Conservation (phyloP, 2,888 invertebrate species). For the Drosophila falleni region DNA sequence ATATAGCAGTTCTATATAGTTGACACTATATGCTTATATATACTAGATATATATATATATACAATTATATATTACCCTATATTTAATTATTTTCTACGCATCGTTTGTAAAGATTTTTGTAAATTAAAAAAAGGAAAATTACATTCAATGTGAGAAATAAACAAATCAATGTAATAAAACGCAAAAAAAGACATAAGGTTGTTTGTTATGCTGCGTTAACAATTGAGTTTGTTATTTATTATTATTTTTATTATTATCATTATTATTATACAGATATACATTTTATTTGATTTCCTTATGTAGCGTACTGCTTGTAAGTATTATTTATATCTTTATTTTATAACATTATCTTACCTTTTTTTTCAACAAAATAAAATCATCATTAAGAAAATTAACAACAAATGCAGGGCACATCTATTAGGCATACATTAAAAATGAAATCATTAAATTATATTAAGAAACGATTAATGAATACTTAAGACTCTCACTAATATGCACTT, state of each 20-base stretch:
- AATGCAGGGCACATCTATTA: slow-evolving; percentile 44
- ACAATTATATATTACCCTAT: slow-evolving; percentile 53
- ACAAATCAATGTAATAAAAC: slow-evolving; percentile 77
- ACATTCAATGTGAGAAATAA: slow-evolving; percentile 76
- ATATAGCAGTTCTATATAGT: slow-evolving; percentile 48
- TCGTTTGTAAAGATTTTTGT: slow-evolving; percentile 77
- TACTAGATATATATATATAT: slow-evolving; percentile 40
- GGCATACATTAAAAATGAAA: slow-evolving; percentile 42
- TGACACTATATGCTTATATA: slow-evolving; percentile 41
- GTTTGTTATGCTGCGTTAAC: slow-evolving; percentile 63
- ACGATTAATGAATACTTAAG: not conserved
- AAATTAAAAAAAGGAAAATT: slow-evolving; percentile 59
- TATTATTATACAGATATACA: slow-evolving; percentile 15
- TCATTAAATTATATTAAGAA: slow-evolving; percentile 5
- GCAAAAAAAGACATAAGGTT: slow-evolving; percentile 62
- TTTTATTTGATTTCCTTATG: slow-evolving; percentile 50
- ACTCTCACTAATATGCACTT: slow-evolving; percentile 46
- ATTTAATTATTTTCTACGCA: slow-evolving; percentile 68
- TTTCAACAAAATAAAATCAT: slow-evolving; percentile 10
- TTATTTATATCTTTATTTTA: slow-evolving; percentile 42
- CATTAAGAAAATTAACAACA: slow-evolving; percentile 23
- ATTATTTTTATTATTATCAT: slow-evolving; percentile 22
- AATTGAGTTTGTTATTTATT: slow-evolving; percentile 23
- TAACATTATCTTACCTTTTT: slow-evolving; percentile 19
- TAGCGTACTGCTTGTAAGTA: slow-evolving; percentile 74